Evolutionary conservation across 2,888 invertebrate species (phyloP).

Genomic region (Drosophila antonietae): DNA sequence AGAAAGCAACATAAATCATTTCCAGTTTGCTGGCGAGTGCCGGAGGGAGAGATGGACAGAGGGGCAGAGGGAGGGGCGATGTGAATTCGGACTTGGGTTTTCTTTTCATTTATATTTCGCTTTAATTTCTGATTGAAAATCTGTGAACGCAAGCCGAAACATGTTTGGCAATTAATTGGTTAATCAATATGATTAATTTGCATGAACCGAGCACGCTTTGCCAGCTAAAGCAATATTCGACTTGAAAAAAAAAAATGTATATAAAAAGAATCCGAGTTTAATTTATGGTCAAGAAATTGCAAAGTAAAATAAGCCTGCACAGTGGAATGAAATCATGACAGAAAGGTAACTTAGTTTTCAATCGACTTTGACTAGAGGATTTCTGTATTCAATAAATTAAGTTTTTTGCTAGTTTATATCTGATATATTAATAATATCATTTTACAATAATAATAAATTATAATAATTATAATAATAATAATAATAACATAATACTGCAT

Average conservation of each 20-base stretch:
- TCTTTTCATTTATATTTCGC: slow-evolving; percentile 60
- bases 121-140: slow-evolving; percentile 73
- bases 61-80: not conserved
- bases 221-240: slow-evolving; percentile 18
- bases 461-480: no score
- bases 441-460: no score
- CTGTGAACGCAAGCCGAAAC: slow-evolving; percentile 59
- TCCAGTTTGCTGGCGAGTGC: slow-evolving; percentile 53
- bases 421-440: no score
- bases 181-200: slow-evolving; percentile 77
- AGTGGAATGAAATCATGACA: slow-evolving; percentile 8
- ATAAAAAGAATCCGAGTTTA: slow-evolving; percentile 3
- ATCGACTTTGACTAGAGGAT: no score
- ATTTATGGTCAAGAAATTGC: slow-evolving; percentile 33
- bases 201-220: slow-evolving; percentile 66
- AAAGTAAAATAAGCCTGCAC: slow-evolving; percentile 21
- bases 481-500: no score
- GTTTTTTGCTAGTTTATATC: no score
- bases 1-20: slow-evolving; percentile 66
- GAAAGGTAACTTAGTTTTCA: not conserved
- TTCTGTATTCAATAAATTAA: not conserved
- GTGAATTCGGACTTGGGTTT: slow-evolving; percentile 10
- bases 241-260: not conserved
- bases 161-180: slow-evolving; percentile 76
- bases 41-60: not conserved